A percentile compares a stretch with the other conserved stretches of the same genome.
These are phyloP conservation scores for Diloba caeruleocephala DNA, from an alignment of 2,888 invertebrate genomes.

Conservation along the genomic window DNA sequence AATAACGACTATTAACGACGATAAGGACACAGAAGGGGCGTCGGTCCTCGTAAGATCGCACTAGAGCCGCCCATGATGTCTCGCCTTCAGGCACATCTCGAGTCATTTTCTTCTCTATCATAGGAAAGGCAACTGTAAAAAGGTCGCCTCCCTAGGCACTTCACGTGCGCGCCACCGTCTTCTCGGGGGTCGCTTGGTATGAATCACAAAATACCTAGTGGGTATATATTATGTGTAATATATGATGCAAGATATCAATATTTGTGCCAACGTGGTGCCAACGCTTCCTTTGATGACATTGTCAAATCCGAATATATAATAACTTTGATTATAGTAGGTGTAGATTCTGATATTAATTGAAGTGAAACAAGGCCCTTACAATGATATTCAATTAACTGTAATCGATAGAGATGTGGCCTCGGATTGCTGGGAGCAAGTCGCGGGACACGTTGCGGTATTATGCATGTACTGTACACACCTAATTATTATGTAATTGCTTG, in stretches of 20 bases:
- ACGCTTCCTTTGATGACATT: constrained; percentile 25
- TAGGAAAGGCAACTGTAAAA: too few relatives aligned
- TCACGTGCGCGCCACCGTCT: too few relatives aligned
- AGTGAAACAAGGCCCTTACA: constrained; percentile 11
- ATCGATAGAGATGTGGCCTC: constrained; percentile 27
- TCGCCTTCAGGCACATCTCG: too few relatives aligned
- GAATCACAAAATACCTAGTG: too few relatives aligned
- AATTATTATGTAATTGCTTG: constrained; percentile 5
- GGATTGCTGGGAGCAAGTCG: constrained; percentile 3
- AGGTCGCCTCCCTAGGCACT: too few relatives aligned
- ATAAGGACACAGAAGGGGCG: too few relatives aligned
- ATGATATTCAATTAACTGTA: constrained; percentile 26
- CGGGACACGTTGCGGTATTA: neutral
- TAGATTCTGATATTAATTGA: constrained; percentile 7
- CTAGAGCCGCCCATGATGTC: too few relatives aligned
- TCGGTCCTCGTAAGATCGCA: too few relatives aligned
- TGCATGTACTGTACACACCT: neutral
- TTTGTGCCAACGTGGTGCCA: constrained; percentile 15
- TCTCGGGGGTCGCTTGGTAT: too few relatives aligned
- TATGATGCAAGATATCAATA: constrained; percentile 1
- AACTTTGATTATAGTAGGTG: constrained; percentile 10
- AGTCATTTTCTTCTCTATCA: too few relatives aligned
- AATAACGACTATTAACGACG: too few relatives aligned
- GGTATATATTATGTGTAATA: too few relatives aligned
- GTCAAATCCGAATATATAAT: constrained; percentile 17